Evolutionary conservation across 2,888 invertebrate genomes (phyloP), one percentile per base, ranked within the genome.

Genomic region (Drosophila incognita): DNA sequence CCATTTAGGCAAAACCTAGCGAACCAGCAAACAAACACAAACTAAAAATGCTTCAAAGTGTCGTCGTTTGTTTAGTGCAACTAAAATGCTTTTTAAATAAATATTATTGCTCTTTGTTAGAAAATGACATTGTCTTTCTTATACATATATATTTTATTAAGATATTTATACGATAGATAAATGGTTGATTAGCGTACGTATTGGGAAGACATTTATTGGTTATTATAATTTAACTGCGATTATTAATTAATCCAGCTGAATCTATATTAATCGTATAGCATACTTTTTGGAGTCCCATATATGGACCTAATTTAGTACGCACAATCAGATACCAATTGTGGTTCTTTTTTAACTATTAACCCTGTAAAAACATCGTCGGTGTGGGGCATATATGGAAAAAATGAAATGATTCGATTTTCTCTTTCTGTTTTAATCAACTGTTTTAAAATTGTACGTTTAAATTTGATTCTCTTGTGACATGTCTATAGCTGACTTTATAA

Each of bases 81-180:
- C 65, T 51, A 71, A 74, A 61, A 68, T 82, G 76, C 83, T 81
- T 81, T 81, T 81, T 71, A 68, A 81, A 81, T 81, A 89, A 84
- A 71, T 73, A 85, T 72, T 74, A 82, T 59, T 74, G 84, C 87
- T 83, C 70, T 72, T 81, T 87, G 87, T 86, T 89, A 83, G 82
- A 69, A 77, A 81, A 40, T 40, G 18, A 10, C 11, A 31, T 46
- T 42, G 48, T 49, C 3, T 74, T 54, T 57, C 4, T 56, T 73
- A 40, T 31, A 36, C 8, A 33, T 4, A 33, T 21, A 35, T 49
- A 18, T 53, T 10, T 46, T 21, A 24, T 36, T 52, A 11, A 31
- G 24, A 52, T 52, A 36, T 15, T 57, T 51, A 31, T 38, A 15
- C 1, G 18, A 24, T 8, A 62, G n/a, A 13, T 42, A 33, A 18